Evolutionary conservation across 2,113 vertebrate genomes (phyloP), one percentile per base, ranked within the genome.

Genomic region (Falcunculus frontatus): DNA sequence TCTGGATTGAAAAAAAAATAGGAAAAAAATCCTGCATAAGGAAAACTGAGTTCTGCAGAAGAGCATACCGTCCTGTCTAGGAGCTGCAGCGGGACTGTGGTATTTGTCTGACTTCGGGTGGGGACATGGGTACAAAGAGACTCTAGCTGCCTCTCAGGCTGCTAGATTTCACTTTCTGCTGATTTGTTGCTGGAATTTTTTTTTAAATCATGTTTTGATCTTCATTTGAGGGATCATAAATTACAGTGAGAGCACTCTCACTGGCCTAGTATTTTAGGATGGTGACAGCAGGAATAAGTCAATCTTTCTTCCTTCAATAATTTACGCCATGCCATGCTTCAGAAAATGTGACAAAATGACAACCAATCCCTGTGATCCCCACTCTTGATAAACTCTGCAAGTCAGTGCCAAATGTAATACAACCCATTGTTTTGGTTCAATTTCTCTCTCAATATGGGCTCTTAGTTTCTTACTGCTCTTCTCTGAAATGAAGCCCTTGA

Each of bases 31-130:
- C 26, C 33, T 70, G 20, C 39, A 39, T 32, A 84, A 79, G 1
- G 2, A 86, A 94, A 79, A 18, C 26, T 42, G 50, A 91, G 16
- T 50, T 52, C 37, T 83, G 16, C 16, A 90, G 50, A 50, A 70
- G 16, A 73, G 33, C 4, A 4, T 33, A 74, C 7, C 6, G 0
- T 1, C 72, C 79, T 4, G 1, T 35, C 16, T 23, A 44, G 80
- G 17, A 87, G 27, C 7, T 19, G 55, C 13, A 35, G 14, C 9
- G 30, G 74, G 37, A 65, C 7, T 37, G 27, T 41, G 20, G 4
- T 50, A 23, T 56, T 69, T 70, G 7, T 32, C 55, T 81, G 60
- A 65, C 18, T 60, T 29, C 41, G 52, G 57, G 23, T 10, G 50
- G 2, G 41, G 9, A 59, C 13, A 39, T 20, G 8, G 19, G 30